Evolutionary conservation across 1,140 invertebrate species (phyloP).

Genomic region (Plutomurus gul): DNA sequence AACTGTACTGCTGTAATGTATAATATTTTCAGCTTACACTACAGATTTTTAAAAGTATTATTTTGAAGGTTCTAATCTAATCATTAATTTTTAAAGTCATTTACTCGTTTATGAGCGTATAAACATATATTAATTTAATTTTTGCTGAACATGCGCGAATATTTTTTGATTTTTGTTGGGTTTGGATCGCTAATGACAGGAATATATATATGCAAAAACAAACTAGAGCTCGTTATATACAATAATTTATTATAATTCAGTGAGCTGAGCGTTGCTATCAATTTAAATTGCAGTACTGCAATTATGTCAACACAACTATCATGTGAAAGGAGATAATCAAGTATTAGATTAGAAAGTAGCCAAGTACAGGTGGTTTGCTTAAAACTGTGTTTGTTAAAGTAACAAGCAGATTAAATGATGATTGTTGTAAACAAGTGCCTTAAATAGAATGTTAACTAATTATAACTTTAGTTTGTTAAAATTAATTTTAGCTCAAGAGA

Average conservation of each 20-base stretch:
- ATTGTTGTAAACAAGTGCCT: slow-evolving; percentile 23
- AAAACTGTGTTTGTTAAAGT: neutral
- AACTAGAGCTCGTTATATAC: no score
- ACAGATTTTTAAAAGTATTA: neutral
- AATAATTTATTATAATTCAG: neutral
- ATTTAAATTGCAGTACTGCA: neutral
- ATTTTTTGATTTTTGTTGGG: neutral
- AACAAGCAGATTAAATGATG: neutral
- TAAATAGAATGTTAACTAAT: no score
- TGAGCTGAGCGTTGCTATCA: no score
- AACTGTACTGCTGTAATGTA: no score
- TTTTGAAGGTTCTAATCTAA: neutral
- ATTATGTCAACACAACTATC: neutral
- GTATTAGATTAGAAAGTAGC: slow-evolving; percentile 13
- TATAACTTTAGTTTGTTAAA: neutral
- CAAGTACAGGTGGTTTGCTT: no score
- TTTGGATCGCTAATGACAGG: neutral
- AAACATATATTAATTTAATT: neutral
- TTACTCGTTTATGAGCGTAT: neutral
- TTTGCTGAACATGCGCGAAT: neutral
- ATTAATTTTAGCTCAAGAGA: neutral
- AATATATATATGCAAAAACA: no score
- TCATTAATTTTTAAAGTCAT: slow-evolving; percentile 23
- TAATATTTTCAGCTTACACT: no score
- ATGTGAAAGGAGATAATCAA: neutral